These are phyloP conservation scores for Tetramorium bicarinatum DNA, from an alignment of 2,888 invertebrate genomes.

Conservation along the genomic window DNA sequence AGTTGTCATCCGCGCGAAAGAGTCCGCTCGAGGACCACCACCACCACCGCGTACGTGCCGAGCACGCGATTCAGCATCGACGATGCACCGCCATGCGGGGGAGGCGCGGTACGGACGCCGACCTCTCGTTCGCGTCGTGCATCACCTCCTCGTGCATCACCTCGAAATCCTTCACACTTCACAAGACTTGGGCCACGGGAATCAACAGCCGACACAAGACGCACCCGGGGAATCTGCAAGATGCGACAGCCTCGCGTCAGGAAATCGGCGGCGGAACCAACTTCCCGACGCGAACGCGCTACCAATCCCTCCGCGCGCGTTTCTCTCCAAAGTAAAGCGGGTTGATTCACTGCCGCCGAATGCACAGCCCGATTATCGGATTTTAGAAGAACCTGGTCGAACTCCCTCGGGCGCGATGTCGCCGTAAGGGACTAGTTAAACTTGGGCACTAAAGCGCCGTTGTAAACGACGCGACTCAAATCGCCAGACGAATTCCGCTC, in stretches of 20 bases:
- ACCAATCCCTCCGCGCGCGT: not conserved
- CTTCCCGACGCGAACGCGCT: slow-evolving; percentile 17
- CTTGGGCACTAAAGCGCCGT: slow-evolving; percentile 59
- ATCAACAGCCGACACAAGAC: not conserved
- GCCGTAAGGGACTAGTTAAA: slow-evolving; percentile 65
- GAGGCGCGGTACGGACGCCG: slow-evolving; percentile 59
- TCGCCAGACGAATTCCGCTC: slow-evolving; percentile 28
- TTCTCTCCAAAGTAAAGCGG: slow-evolving; percentile 37
- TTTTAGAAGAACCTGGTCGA: slow-evolving; percentile 57
- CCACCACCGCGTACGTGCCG: slow-evolving; percentile 54
- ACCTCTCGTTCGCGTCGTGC: slow-evolving; percentile 61
- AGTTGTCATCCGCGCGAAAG: slow-evolving; percentile 69
- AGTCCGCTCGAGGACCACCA: slow-evolving; percentile 61
- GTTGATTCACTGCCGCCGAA: slow-evolving; percentile 65
- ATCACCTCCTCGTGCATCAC: slow-evolving; percentile 50
- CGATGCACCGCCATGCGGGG: slow-evolving; percentile 54
- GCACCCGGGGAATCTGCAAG: slow-evolving; percentile 27
- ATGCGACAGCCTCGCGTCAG: not conserved
- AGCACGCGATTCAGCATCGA: slow-evolving; percentile 65
- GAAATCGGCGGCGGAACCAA: not conserved
- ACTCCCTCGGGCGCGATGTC: slow-evolving; percentile 59
- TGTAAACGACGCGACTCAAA: slow-evolving; percentile 59
- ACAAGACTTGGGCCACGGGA: slow-evolving; percentile 6
- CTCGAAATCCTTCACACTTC: slow-evolving; percentile 39
- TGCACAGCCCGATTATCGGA: slow-evolving; percentile 67